Evolutionary conservation across 1,140 invertebrate species (phyloP), one percentile per base, ranked within the genome.

Genomic region (Chironomus striatipennis): DNA sequence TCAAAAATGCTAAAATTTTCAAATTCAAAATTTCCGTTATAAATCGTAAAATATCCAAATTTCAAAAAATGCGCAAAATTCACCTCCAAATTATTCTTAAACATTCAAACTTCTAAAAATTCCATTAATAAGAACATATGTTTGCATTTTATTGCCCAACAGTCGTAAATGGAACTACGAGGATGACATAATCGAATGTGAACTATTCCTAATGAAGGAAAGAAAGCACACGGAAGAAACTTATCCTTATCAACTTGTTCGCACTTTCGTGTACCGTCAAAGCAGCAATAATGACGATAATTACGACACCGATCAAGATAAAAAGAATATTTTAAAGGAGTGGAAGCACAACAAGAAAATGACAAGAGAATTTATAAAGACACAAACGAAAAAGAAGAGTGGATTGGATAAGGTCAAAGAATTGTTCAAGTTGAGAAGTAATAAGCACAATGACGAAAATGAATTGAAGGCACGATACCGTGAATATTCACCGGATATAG

Each of bases 241-340:
- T 15, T 77, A 78, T 7, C 76, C 76, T 43, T 8, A 74, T 72
- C 78, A 80, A 5, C 82, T 83, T 24, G 82, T 83, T 74, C 82
- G 84, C 34, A 87, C 87, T 73, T 90, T 88, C 76, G 81, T 84
- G 64, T 85, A 87, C 75, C 83, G 87, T 73, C 87, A 89, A 78
- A 83, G 87, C 74, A 88, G 86, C 78, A 85, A 85, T 43, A 87
- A 88, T 76, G 87, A 88, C 78, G 85, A 86, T 6, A 85, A 87
- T 79, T 88, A 85, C 75, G 86, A 87, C 79, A 85, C 85, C 9
- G 84, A 87, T 76, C 79, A 85, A 75, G 87, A 88, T 78, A 70
- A 70, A 17, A 70, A 18, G 88, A 88, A 79, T 87, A 85, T 76
- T n/a, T 20, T 20, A 8, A 65, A 74, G 21, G 34, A 20, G 74